These are phyloP conservation scores for Aphelocoma californica DNA, from an alignment of 2,797 vertebrate species.

Conservation along the genomic window DNA sequence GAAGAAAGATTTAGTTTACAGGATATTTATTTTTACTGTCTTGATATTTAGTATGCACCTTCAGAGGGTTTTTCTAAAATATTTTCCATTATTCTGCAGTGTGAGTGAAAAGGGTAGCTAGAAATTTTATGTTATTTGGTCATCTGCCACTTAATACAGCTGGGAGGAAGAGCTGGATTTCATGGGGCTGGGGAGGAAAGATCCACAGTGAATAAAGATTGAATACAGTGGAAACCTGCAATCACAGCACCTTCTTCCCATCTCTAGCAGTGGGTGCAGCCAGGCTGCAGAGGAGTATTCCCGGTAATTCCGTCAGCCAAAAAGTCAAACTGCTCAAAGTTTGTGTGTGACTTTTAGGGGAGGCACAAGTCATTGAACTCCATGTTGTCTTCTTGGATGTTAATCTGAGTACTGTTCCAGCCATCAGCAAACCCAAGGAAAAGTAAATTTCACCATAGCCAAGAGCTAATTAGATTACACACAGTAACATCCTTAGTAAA, in stretches of 20 bases:
- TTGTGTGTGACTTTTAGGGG: not conserved
- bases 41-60: not conserved
- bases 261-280: not conserved
- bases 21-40: not conserved
- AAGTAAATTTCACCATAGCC: not conserved
- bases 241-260: not conserved
- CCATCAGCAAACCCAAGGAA: not conserved
- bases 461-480: not conserved
- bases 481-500: not conserved
- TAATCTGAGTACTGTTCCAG: not conserved
- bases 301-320: fast-evolving
- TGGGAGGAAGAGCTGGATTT: not conserved
- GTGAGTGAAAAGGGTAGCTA: not conserved
- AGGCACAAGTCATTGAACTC: not conserved
- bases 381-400: not conserved
- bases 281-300: not conserved
- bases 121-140: not conserved
- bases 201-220: not conserved
- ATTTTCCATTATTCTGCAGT: not conserved
- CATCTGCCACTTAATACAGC: not conserved
- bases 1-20: not conserved
- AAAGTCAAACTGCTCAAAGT: not conserved
- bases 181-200: not conserved
- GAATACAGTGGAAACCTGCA: not conserved
- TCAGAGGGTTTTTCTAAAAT: not conserved